Evolutionary conservation across 2,797 vertebrate genomes (phyloP).

Genomic region (Myoxocephalus aenaeus): DNA sequence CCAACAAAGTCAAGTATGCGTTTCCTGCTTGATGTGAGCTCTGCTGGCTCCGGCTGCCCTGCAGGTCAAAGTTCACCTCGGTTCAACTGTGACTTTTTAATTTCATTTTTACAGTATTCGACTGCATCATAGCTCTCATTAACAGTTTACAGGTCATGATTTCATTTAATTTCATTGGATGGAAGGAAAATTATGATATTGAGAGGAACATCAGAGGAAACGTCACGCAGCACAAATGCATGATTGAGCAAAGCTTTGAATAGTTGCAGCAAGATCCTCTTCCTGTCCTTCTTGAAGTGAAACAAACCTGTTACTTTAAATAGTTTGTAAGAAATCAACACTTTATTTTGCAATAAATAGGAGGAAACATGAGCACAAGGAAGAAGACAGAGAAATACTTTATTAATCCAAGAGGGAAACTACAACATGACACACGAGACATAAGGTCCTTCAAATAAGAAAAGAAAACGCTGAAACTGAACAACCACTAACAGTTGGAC

Average conservation of each 20-base stretch:
- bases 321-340: background rate
- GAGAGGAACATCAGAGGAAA: background rate
- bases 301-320: background rate
- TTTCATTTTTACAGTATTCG: background rate
- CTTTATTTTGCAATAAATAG: too few relatives aligned
- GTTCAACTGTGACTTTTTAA: too few relatives aligned
- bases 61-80: slow-evolving; percentile 2
- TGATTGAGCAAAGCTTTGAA: slow-evolving; percentile 2
- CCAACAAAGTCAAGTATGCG: background rate
- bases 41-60: background rate
- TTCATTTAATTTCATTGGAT: background rate
- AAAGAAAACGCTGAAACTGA: too few relatives aligned
- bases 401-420: too few relatives aligned
- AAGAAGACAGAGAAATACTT: too few relatives aligned
- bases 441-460: too few relatives aligned
- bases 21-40: background rate
- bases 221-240: background rate
- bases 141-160: background rate
- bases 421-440: too few relatives aligned
- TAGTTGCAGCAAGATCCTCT: background rate
- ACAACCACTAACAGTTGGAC: too few relatives aligned
- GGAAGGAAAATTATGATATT: background rate
- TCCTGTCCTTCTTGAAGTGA: background rate
- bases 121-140: too few relatives aligned
- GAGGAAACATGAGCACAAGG: too few relatives aligned